Evolutionary conservation across 2,888 invertebrate genomes (phyloP).

Genomic region (Cabera pusaria): DNA sequence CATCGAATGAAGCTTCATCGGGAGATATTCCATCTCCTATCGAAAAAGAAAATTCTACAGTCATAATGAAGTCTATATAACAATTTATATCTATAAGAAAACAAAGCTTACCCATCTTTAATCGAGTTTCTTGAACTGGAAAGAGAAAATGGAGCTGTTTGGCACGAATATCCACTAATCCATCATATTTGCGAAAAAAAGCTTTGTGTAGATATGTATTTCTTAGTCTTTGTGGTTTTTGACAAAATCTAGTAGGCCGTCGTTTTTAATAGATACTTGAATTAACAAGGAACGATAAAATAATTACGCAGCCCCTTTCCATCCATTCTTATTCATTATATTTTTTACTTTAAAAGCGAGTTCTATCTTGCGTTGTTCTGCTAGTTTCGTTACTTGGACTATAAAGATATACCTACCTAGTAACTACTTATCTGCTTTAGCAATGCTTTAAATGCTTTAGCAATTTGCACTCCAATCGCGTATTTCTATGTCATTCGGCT

Average conservation of each 20-base stretch:
- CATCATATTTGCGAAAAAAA: slow-evolving; percentile 23
- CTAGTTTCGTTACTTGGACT: no score
- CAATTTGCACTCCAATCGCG: slow-evolving; percentile 16
- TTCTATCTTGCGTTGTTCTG: no score
- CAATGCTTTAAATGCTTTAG: no score
- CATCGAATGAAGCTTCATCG: slow-evolving; percentile 35
- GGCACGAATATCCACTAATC: slow-evolving; percentile 8
- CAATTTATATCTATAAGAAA: neutral
- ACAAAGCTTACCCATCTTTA: slow-evolving; percentile 22
- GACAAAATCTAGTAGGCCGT: slow-evolving; percentile 39
- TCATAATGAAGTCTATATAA: no score
- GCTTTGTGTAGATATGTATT: slow-evolving; percentile 29
- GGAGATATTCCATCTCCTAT: slow-evolving; percentile 4
- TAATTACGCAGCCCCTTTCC: no score
- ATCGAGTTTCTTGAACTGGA: slow-evolving; percentile 6
- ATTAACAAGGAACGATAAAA: no score
- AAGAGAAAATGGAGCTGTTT: slow-evolving; percentile 11
- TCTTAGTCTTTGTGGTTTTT: slow-evolving; percentile 35
- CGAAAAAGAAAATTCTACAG: neutral
- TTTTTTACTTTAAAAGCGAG: no score
- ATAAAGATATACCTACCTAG: no score
- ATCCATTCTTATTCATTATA: no score
- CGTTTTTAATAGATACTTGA: no score
- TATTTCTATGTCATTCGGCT: slow-evolving; percentile 30
- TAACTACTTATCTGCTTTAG: no score